phyloP scores from a whole-genome alignment of 2,888 invertebrate species.

The Microctonus aethiopoides region DNA sequence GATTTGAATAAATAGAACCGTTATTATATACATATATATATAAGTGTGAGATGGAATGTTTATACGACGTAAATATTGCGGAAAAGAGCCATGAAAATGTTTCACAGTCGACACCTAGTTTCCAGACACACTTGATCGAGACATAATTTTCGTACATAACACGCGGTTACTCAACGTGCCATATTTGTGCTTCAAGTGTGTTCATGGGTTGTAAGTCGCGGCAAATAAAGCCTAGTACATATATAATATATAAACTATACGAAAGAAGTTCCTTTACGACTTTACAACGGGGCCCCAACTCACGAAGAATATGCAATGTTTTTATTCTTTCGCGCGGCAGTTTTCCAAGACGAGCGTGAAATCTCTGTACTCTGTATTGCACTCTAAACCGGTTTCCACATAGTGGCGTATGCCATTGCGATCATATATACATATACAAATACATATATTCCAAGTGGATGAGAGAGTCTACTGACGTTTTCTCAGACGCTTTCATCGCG shows the following conservation, averaged over 20 bases:
- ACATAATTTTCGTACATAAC: slow-evolving; percentile 12
- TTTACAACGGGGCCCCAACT: slow-evolving; percentile 32
- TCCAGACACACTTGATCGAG: slow-evolving; percentile 6
- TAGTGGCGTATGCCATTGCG: slow-evolving; percentile 18
- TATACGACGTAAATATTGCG: not conserved
- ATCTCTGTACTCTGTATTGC: slow-evolving; percentile 40
- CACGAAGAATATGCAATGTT: slow-evolving; percentile 28
- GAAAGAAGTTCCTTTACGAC: slow-evolving; percentile 39
- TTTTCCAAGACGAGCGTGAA: slow-evolving; percentile 46
- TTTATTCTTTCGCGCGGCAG: slow-evolving; percentile 40
- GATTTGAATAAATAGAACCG: not conserved
- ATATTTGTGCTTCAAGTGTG: slow-evolving; percentile 9
- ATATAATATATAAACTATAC: slow-evolving; percentile 4
- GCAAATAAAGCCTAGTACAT: slow-evolving; percentile 3
- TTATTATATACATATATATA: not conserved
- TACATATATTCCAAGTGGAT: slow-evolving; percentile 14
- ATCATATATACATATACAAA: slow-evolving; percentile 10
- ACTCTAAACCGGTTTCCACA: slow-evolving; percentile 41
- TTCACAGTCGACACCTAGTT: slow-evolving; percentile 11
- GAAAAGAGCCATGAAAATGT: slow-evolving; percentile 3
- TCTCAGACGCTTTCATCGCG: slow-evolving; percentile 32
- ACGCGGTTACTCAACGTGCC: not conserved
- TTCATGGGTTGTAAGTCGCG: not conserved
- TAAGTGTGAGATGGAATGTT: not conserved
- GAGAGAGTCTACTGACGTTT: slow-evolving; percentile 6